Conservation (phyloP, 2,113 vertebrate species). For the Cyprinodon variegatus region DNA sequence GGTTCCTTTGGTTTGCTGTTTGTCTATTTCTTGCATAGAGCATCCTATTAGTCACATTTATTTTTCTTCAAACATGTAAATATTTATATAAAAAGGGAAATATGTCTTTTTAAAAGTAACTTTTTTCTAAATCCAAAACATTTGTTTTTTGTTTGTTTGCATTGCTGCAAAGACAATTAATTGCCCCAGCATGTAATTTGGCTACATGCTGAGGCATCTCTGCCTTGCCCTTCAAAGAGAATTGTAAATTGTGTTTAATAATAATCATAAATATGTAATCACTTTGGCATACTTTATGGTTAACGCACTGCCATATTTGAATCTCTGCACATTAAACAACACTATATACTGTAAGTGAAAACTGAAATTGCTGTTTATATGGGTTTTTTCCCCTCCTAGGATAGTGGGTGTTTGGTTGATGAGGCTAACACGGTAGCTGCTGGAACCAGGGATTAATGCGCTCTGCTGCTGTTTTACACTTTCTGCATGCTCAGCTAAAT, state of each 20-base stretch:
- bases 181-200: constrained; percentile 25
- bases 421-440: constrained; percentile 6
- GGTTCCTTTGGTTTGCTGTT: background rate
- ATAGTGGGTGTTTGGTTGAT: constrained; percentile 11
- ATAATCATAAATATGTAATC: constrained; percentile 78
- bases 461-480: constrained; percentile 30
- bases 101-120: constrained; percentile 17
- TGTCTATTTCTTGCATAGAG: background rate
- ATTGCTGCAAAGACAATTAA: constrained; percentile 61
- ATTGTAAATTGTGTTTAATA: constrained; percentile 79
- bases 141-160: constrained; percentile 3
- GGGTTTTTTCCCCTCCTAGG: constrained; percentile 21
- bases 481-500: constrained; percentile 28
- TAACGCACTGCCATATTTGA: constrained; percentile 64
- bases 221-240: constrained; percentile 80
- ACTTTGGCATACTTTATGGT: constrained; percentile 47
- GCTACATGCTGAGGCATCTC: constrained; percentile 71
- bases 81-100: background rate
- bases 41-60: background rate
- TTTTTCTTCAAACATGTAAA: background rate
- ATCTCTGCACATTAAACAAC: constrained; percentile 43
- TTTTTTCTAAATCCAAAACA: constrained; percentile 30
- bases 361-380: constrained; percentile 12
- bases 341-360: constrained; percentile 46
- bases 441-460: constrained; percentile 27